Conservation (phyloP, 2,888 invertebrate genomes). For the Agonopterix subpropinquella region DNA sequence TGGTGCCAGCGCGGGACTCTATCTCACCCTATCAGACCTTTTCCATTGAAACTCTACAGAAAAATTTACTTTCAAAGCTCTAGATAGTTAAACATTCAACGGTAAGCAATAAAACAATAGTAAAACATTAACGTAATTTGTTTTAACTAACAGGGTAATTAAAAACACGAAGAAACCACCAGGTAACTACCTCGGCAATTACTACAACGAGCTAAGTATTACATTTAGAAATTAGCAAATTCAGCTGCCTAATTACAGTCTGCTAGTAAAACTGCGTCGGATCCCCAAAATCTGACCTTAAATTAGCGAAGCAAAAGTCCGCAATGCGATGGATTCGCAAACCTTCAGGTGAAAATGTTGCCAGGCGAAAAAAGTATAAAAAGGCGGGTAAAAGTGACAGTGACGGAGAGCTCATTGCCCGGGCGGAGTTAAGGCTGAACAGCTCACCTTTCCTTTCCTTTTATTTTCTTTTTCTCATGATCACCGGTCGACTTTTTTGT, state of each 20-base stretch:
- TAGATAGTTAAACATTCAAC: too few species aligned
- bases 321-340: conserved; percentile 4
- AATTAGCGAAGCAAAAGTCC: conserved; percentile 1
- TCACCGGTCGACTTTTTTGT: background rate
- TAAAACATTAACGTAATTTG: too few species aligned
- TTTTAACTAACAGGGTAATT: too few species aligned
- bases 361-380: conserved; percentile 5
- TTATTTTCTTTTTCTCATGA: background rate
- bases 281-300: background rate
- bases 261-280: background rate
- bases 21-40: too few species aligned
- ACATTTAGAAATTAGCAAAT: background rate
- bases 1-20: too few species aligned
- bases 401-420: conserved; percentile 13
- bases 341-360: background rate
- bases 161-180: too few species aligned
- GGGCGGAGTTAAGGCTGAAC: conserved; percentile 1
- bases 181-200: too few species aligned
- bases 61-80: too few species aligned
- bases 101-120: too few species aligned
- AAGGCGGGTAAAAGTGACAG: conserved; percentile 12
- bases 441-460: conserved; percentile 3
- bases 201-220: background rate
- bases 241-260: background rate
- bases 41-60: too few species aligned